phyloP scores from a whole-genome alignment of 1,140 invertebrate genomes.

The Olivierus martensii region DNA sequence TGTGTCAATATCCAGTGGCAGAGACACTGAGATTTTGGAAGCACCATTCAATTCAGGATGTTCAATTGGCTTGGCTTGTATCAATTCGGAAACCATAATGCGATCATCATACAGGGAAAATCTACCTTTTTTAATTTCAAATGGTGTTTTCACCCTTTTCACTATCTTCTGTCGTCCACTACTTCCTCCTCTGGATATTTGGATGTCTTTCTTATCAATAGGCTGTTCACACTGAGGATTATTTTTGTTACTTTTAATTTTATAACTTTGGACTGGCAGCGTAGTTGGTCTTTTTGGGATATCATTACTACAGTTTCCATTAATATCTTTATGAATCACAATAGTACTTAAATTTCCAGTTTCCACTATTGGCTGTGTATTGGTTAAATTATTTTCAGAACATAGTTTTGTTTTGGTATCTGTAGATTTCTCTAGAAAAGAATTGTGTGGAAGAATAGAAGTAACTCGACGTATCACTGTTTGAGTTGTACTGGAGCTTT shows the following conservation, averaged over 20 bases:
- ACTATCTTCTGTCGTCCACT: slow-evolving; percentile 35
- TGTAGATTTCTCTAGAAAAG: too few species aligned
- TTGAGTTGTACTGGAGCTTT: slow-evolving; percentile 11
- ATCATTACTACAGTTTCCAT: neutral
- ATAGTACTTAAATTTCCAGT: neutral
- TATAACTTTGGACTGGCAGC: neutral
- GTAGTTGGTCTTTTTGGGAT: neutral
- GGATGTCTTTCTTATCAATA: neutral
- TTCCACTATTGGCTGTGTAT: neutral
- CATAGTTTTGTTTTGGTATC: too few species aligned
- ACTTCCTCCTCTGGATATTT: neutral
- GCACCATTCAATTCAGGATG: slow-evolving; percentile 7
- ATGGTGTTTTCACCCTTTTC: slow-evolving; percentile 64
- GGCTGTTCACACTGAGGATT: neutral
- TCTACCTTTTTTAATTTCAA: slow-evolving; percentile 54
- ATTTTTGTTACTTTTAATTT: neutral
- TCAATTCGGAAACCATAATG: slow-evolving; percentile 44
- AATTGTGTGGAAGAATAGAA: too few species aligned
- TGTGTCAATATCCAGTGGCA: slow-evolving; percentile 11
- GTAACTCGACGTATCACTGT: slow-evolving; percentile 17
- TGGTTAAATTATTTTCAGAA: neutral
- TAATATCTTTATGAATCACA: neutral
- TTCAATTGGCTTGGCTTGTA: slow-evolving; percentile 6
- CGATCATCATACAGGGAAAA: slow-evolving; percentile 73
- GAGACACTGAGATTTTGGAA: slow-evolving; percentile 13